Base-by-base conservation (phyloP, 2,888 invertebrate genomes). In the Pachydiplax longipennis region DNA sequence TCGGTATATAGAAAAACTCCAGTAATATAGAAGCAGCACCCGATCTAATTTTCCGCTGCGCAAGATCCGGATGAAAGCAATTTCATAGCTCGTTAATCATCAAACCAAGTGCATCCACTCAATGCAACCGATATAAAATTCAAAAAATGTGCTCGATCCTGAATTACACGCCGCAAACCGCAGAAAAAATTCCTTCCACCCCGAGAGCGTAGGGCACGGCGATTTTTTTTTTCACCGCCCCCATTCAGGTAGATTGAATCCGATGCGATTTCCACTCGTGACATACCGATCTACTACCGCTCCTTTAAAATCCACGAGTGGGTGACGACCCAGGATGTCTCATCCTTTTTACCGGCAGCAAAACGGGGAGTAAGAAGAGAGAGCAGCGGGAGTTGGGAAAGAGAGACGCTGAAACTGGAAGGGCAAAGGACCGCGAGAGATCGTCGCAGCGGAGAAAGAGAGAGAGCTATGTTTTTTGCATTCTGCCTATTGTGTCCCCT, bases 401-500 rank as follows among this genome's bases (percentile, higher is more conserved):
- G 37, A 80, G 80, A 10, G 80, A 35, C 37, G 35, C 44, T 44
- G 44, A 44, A 44, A 12, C 25, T 31, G 83, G 58, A 58, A 35
- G 35, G n/a, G 83, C 48, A 35, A 83, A 35, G 22, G 58, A 37
- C 58, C n/a, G 44, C 40, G 48, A 25, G 87, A 58, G 58, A 48
- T n/a, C 13, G 12, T 44, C 6, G 18, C 53, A 53, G 31, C 48
- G 6, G 82, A n/a, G 48, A 31, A 31, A 31, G 61, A 37, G 8
- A 53, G 25, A 44, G 10, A 22, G 82, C 25, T 15, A 44, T 8
- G 82, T 44, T 61, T 87, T 87, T 87, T 87, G 87, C 87, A 58
- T 87, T 87, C 87, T 58, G 22, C 31, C 83, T 37, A 87, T 87
- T 87, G 87, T 87, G 87, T 58, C 58, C 35, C n/a, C 73, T 37